Percentiles rank a stretch among this genome's conserved stretches.
Conservation (phyloP, 2,797 vertebrate species). For the Mus caroli region DNA sequence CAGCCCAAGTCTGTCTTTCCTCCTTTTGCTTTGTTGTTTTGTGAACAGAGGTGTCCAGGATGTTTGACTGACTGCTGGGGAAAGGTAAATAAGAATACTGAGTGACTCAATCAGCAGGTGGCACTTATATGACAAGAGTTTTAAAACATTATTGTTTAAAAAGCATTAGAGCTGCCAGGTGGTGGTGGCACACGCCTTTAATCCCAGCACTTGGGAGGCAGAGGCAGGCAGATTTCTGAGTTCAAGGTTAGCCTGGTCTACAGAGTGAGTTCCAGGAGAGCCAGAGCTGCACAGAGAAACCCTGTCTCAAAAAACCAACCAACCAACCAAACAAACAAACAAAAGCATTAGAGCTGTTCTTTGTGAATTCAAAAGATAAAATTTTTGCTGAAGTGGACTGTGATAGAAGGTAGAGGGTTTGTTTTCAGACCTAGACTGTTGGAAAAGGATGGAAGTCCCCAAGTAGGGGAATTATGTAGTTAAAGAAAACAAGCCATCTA, state of each 20-base stretch:
- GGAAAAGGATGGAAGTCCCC: neutral
- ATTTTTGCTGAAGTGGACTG: neutral
- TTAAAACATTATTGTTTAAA: neutral
- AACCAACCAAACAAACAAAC: too few species aligned
- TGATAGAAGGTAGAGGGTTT: neutral
- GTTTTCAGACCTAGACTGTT: neutral
- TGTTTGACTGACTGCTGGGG: neutral
- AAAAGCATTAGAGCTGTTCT: constrained; percentile 11
- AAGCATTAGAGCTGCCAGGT: neutral
- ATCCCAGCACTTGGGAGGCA: too few species aligned
- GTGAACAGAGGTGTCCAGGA: constrained; percentile 7
- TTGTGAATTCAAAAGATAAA: neutral
- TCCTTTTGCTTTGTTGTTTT: neutral
- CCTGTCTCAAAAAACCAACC: too few species aligned
- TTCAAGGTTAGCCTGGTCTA: too few species aligned
- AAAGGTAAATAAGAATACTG: neutral
- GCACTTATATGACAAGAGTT: neutral
- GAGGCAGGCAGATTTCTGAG: too few species aligned
- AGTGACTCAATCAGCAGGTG: too few species aligned
- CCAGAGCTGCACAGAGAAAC: too few species aligned
- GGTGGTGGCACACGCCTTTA: too few species aligned
- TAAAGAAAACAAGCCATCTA: neutral
- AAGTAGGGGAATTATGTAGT: neutral
- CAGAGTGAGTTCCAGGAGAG: too few species aligned
- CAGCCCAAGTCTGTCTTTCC: neutral